phyloP scores from a whole-genome alignment of 1,140 invertebrate genomes.

The Vollenhovia emeryi region DNA sequence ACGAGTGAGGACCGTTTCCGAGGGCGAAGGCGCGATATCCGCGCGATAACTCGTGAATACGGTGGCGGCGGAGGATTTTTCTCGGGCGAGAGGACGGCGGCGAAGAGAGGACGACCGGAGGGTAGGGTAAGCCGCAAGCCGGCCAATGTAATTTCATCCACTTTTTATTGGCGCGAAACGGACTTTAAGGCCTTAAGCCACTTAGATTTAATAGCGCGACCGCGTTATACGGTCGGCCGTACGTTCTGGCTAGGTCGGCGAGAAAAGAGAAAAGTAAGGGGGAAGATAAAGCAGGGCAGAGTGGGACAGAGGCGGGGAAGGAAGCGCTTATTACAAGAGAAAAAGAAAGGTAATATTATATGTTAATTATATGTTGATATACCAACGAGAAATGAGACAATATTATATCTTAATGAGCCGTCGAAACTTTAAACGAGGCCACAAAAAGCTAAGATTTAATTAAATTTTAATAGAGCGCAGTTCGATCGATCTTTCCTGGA shows the following conservation, averaged over 20 bases:
- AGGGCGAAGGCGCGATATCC: conserved; percentile 26
- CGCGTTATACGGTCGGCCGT: conserved; percentile 72
- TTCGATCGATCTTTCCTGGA: background rate
- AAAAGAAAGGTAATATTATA: conserved; percentile 18
- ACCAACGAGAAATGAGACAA: background rate
- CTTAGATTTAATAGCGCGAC: conserved; percentile 83
- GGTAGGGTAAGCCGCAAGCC: conserved; percentile 50
- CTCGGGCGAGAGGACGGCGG: background rate
- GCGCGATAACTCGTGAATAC: conserved; percentile 54
- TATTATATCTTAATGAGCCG: background rate
- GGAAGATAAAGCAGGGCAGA: background rate
- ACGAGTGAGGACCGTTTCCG: conserved; percentile 50
- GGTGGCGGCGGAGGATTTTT: conserved; percentile 29
- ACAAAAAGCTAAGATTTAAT: background rate
- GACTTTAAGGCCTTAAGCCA: conserved; percentile 83
- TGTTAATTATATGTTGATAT: background rate
- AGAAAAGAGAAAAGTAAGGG: conserved; percentile 38
- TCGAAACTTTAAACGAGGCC: background rate
- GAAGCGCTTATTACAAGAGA: conserved; percentile 15
- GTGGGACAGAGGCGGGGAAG: background rate
- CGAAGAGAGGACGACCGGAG: conserved; percentile 29
- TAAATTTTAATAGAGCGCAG: conserved; percentile 2
- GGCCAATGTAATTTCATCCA: conserved; percentile 80
- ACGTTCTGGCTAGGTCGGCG: conserved; percentile 40
- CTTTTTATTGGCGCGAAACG: conserved; percentile 81